Evolutionary conservation across 2,888 invertebrate genomes (phyloP).

Genomic region (Sphaeridia pumilis): DNA sequence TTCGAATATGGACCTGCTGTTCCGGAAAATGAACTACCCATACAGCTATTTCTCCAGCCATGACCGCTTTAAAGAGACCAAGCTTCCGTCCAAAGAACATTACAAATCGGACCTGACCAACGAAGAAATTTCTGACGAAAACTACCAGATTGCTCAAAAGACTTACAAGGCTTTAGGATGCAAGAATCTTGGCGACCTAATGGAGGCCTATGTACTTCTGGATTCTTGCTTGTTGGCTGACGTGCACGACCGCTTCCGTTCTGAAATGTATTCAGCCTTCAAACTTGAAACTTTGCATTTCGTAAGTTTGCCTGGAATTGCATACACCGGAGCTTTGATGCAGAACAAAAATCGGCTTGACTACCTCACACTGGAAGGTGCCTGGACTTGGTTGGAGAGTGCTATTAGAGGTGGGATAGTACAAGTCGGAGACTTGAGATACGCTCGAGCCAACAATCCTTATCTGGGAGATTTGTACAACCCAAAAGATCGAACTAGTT

Average conservation of each 20-base stretch:
- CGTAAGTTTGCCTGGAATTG: conserved; percentile 2
- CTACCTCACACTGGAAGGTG: neutral
- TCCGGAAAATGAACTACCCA: conserved; percentile 22
- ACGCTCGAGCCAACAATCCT: conserved; percentile 37
- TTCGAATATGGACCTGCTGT: conserved; percentile 1
- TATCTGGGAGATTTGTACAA: conserved; percentile 34
- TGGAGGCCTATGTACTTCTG: neutral
- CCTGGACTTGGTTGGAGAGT: conserved; percentile 21
- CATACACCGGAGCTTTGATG: neutral
- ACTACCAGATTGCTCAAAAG: conserved; percentile 27
- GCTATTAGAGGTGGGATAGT: conserved; percentile 35
- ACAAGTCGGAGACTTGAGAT: conserved; percentile 27
- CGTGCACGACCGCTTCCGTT: neutral
- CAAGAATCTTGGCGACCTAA: conserved; percentile 19
- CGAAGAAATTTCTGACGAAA: conserved; percentile 20
- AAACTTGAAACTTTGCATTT: neutral
- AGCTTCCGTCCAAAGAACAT: conserved; percentile 9
- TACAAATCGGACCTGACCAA: conserved; percentile 19
- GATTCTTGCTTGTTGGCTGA: conserved; percentile 3
- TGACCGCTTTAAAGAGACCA: conserved; percentile 14
- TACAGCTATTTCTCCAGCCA: conserved; percentile 21
- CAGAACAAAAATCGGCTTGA: neutral
- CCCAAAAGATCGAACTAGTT: conserved; percentile 20
- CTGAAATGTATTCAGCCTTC: neutral
- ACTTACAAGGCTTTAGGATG: conserved; percentile 30